phyloP scores from a whole-genome alignment of 2,113 vertebrate genomes.

The Silurus glanis region DNA sequence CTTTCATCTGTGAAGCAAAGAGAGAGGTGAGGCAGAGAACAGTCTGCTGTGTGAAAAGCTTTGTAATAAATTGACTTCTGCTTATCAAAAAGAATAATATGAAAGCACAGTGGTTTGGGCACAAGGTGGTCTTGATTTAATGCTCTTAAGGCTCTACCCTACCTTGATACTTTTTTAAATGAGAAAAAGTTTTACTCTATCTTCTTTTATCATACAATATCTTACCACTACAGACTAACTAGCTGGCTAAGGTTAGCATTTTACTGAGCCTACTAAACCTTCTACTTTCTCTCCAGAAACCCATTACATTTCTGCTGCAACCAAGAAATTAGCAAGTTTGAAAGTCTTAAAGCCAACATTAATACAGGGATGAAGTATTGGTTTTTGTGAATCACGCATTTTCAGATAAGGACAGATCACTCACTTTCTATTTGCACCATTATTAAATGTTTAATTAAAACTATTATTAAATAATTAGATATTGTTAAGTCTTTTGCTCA shows the following conservation, averaged over 20 bases:
- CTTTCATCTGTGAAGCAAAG: neutral
- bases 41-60: neutral
- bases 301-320: neutral
- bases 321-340: neutral
- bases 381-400: neutral
- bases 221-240: neutral
- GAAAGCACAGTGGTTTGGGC: neutral
- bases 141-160: neutral
- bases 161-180: neutral
- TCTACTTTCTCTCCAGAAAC: neutral
- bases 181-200: neutral
- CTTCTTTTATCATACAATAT: neutral
- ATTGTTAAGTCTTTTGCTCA: neutral
- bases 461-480: neutral
- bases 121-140: neutral
- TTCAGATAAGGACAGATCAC: neutral
- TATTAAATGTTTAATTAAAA: neutral
- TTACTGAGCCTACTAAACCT: neutral
- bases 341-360: neutral
- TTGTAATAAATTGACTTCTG: conserved; percentile 2
- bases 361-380: neutral
- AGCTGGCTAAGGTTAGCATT: neutral
- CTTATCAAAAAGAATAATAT: neutral
- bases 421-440: neutral
- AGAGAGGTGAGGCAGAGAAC: neutral